Conservation (phyloP, 2,113 vertebrate genomes). For the Dinomys branickii region DNA sequence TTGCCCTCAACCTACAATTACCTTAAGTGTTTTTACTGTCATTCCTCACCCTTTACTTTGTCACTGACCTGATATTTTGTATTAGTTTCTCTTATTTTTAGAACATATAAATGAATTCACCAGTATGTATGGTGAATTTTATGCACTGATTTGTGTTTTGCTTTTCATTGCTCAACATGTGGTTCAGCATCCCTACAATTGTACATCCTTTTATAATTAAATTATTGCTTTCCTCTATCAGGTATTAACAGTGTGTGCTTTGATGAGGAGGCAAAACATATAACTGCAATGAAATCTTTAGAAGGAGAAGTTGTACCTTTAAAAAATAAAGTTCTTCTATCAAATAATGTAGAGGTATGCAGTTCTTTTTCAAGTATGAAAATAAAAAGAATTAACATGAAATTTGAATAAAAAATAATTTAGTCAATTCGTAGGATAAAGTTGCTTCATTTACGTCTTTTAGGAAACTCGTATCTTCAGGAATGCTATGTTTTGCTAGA, state of each 20-base stretch:
- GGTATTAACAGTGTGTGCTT: constrained; percentile 97
- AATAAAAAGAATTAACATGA: not conserved
- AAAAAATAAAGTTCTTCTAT: constrained; percentile 92
- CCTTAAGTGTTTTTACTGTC: not conserved
- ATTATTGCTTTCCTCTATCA: constrained; percentile 79
- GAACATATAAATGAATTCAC: not conserved
- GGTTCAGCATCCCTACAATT: not conserved
- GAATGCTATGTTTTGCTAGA: not conserved
- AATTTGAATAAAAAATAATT: constrained; percentile 44
- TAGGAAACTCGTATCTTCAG: constrained; percentile 11
- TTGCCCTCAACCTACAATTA: not conserved
- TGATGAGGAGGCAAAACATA: constrained; percentile 93
- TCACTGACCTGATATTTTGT: not conserved
- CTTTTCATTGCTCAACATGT: not conserved
- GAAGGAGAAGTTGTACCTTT: constrained; percentile 96
- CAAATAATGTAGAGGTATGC: constrained; percentile 95
- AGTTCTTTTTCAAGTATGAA: constrained; percentile 13
- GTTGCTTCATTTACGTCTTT: constrained; percentile 19
- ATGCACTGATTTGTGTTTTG: not conserved
- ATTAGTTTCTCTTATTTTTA: not conserved
- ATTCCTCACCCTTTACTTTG: not conserved
- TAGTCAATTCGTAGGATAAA: not conserved
- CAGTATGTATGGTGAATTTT: not conserved
- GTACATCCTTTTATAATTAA: constrained; percentile 29
- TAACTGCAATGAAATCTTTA: constrained; percentile 95